Percentiles rank a stretch among this genome's conserved stretches.
Conservation (phyloP, 2,797 vertebrate species). For the Furcifer pardalis region DNA sequence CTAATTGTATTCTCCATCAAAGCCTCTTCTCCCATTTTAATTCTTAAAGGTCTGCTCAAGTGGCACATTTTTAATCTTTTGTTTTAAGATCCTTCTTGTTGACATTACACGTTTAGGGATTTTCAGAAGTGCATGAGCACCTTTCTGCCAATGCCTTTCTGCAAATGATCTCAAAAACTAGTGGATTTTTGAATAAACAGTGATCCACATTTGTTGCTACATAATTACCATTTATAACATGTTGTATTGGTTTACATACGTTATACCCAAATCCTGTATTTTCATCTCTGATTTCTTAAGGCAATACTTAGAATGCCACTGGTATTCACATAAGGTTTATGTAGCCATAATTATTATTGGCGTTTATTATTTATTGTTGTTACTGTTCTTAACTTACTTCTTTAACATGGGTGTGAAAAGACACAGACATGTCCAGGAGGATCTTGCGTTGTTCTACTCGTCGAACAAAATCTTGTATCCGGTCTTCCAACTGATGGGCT, state of each 20-base stretch:
- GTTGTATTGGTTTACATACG: neutral
- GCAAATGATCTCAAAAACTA: neutral
- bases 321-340: too few relatives aligned
- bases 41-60: neutral
- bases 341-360: neutral
- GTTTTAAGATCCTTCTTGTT: neutral
- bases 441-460: slow-evolving; percentile 97
- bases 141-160: neutral
- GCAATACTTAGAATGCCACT: too few relatives aligned
- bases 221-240: neutral
- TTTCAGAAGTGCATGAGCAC: neutral
- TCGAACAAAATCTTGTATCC: slow-evolving; percentile 97
- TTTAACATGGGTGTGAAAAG: slow-evolving; percentile 97
- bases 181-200: neutral
- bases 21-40: neutral
- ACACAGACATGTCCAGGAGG: slow-evolving; percentile 97
- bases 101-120: neutral
- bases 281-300: neutral
- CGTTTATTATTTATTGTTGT: fast-evolving
- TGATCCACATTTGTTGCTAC: neutral
- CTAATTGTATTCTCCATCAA: neutral
- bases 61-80: neutral
- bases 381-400: slow-evolving; percentile 81
- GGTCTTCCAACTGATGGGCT: slow-evolving; percentile 95
- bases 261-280: neutral